Conservation (phyloP, 2,797 vertebrate genomes). For the Danio tinwini region DNA sequence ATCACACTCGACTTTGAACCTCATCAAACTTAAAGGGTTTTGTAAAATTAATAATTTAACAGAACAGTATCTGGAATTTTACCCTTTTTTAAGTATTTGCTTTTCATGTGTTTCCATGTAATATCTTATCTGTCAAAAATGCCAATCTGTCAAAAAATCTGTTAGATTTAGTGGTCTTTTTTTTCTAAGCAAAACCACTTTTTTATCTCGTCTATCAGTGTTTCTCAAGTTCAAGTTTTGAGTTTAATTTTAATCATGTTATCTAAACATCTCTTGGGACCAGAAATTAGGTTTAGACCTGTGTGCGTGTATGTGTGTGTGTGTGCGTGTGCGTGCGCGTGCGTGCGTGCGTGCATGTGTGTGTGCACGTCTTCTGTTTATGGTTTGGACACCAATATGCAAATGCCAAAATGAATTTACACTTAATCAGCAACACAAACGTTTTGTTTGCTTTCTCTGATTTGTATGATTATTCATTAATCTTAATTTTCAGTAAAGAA, state of each 20-base stretch:
- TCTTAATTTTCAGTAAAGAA: constrained; percentile 6
- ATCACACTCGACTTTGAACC: constrained; percentile 64
- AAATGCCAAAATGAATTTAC: constrained; percentile 17
- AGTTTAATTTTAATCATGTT: constrained; percentile 75
- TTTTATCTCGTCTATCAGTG: constrained; percentile 66
- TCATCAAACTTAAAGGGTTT: constrained; percentile 59
- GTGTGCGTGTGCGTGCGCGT: too few species aligned
- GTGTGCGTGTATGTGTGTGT: constrained; percentile 66
- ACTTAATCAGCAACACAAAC: background rate
- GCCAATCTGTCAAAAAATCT: too few species aligned
- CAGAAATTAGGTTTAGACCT: constrained; percentile 72
- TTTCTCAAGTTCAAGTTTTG: constrained; percentile 60
- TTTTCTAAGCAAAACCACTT: constrained; percentile 66
- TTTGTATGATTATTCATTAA: background rate
- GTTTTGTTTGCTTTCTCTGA: constrained; percentile 13
- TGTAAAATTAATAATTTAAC: constrained; percentile 62
- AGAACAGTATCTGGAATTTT: constrained; percentile 56
- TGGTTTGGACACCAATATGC: constrained; percentile 49
- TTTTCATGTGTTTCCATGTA: constrained; percentile 5
- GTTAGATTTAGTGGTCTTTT: constrained; percentile 34
- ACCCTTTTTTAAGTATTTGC: constrained; percentile 39
- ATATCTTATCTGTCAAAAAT: constrained; percentile 41
- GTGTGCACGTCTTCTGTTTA: constrained; percentile 67
- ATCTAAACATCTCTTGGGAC: constrained; percentile 75
- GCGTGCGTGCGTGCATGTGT: too few species aligned